These are phyloP conservation scores for Gymnogyps californianus DNA, from an alignment of 2,113 vertebrate genomes.

Conservation along the genomic window DNA sequence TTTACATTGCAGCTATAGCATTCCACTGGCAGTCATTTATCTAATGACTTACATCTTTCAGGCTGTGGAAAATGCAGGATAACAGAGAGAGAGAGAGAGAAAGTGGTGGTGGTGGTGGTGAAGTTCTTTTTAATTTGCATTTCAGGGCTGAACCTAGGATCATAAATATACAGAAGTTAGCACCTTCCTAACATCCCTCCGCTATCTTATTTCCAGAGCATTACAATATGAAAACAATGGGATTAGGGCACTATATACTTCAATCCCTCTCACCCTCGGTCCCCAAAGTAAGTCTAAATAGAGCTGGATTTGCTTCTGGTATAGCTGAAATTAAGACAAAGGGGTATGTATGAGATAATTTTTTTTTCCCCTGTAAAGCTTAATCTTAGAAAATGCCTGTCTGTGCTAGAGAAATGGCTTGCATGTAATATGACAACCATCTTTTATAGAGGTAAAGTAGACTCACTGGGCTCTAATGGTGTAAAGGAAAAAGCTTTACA, in stretches of 20 bases:
- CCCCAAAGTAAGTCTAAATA: background rate
- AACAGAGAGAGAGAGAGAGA: background rate
- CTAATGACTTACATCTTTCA: slow-evolving; percentile 56
- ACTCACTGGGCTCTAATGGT: background rate
- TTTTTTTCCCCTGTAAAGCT: background rate
- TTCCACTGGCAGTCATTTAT: slow-evolving; percentile 43
- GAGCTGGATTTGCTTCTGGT: background rate
- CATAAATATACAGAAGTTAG: slow-evolving; percentile 31
- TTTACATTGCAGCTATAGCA: slow-evolving; percentile 54
- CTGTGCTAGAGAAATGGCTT: background rate
- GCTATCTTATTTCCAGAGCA: background rate
- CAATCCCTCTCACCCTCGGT: background rate
- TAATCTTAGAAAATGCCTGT: background rate
- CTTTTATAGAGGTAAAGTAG: background rate
- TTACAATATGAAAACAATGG: background rate
- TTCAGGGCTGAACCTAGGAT: slow-evolving; percentile 42
- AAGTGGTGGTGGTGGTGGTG: background rate
- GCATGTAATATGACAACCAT: background rate
- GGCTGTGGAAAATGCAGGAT: background rate
- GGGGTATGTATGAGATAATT: background rate
- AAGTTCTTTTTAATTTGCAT: slow-evolving; percentile 41
- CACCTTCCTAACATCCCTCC: background rate
- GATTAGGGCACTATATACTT: background rate
- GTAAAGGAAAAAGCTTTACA: background rate
- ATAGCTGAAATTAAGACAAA: background rate